These are phyloP conservation scores for Platorchestia sp. DNA, from an alignment of 1,140 invertebrate genomes.

Conservation along the genomic window DNA sequence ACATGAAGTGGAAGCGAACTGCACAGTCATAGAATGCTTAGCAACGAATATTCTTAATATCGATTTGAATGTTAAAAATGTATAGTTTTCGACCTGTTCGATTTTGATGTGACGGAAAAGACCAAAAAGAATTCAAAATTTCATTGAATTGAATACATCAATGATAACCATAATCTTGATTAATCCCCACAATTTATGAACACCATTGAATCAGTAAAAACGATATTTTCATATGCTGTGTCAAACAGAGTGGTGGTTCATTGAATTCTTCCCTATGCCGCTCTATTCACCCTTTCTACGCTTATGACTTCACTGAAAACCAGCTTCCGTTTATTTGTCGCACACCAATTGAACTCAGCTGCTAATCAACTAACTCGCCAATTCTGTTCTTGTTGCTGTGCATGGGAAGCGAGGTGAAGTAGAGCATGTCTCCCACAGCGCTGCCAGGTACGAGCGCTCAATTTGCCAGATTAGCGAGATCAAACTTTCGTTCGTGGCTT, in stretches of 20 bases:
- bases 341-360: background rate
- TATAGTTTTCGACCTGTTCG: background rate
- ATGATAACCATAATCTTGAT: background rate
- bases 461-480: too few relatives aligned
- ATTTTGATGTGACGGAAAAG: background rate
- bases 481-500: too few relatives aligned
- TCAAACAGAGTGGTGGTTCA: background rate
- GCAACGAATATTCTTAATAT: too few relatives aligned
- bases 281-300: background rate
- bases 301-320: background rate
- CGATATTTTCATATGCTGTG: background rate
- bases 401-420: background rate
- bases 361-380: background rate
- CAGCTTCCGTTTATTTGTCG: background rate
- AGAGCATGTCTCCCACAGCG: background rate
- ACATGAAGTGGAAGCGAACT: too few relatives aligned
- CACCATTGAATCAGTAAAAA: background rate
- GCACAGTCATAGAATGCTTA: too few relatives aligned
- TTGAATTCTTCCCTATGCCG: background rate
- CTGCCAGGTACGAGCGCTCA: background rate
- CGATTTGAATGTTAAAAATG: too few relatives aligned
- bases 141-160: background rate
- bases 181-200: background rate
- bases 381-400: background rate
- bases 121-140: background rate